Percentiles rank a stretch among this genome's conserved stretches.
These are phyloP conservation scores for Tychaedon coryphoeus DNA, from an alignment of 2,113 vertebrate genomes.

Conservation along the genomic window DNA sequence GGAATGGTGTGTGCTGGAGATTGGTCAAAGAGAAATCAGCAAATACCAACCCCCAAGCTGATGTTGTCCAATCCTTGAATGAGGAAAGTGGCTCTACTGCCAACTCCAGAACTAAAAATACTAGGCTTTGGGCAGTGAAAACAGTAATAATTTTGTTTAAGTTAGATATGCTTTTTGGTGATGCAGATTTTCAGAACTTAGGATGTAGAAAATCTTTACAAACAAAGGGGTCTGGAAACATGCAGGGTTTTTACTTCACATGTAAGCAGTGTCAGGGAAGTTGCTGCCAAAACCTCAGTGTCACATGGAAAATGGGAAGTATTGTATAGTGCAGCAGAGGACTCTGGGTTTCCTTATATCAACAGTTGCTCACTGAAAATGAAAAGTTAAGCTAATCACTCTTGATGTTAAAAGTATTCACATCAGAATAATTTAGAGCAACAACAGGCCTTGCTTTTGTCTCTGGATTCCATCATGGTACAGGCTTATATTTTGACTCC, in stretches of 20 bases:
- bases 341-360: neutral
- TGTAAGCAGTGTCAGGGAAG: neutral
- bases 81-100: neutral
- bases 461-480: neutral
- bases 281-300: neutral
- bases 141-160: neutral
- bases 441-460: neutral
- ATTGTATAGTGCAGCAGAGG: neutral
- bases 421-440: neutral
- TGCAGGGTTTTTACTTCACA: neutral
- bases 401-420: neutral
- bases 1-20: neutral
- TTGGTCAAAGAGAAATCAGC: neutral
- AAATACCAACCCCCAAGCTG: neutral
- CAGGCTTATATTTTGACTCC: neutral
- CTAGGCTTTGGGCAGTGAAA: neutral
- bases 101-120: neutral
- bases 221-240: neutral
- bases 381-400: neutral
- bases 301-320: neutral
- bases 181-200: neutral
- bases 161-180: neutral
- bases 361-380: neutral
- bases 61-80: neutral
- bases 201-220: neutral